Evolutionary conservation across 2,888 invertebrate species (phyloP).

Genomic region (Thereva unica): DNA sequence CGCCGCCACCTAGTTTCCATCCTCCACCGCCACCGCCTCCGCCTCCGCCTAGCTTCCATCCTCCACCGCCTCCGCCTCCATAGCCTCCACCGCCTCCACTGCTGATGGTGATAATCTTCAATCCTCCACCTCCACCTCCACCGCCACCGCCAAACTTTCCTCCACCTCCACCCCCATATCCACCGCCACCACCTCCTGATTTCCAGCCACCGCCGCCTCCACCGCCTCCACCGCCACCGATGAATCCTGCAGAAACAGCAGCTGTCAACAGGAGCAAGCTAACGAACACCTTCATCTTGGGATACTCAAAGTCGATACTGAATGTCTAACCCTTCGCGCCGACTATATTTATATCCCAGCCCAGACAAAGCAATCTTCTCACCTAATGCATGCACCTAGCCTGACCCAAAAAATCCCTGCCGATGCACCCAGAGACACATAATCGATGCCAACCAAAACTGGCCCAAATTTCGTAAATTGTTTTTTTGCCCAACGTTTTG

Average conservation of each 20-base stretch:
- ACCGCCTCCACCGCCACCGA: slow-evolving; percentile 5
- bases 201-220: slow-evolving; percentile 1
- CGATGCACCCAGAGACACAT: too few relatives aligned
- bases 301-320: slow-evolving; percentile 3
- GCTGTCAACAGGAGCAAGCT: slow-evolving; percentile 14
- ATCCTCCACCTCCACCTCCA: slow-evolving; percentile 17
- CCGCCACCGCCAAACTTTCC: slow-evolving; percentile 19
- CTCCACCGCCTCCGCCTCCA: background rate
- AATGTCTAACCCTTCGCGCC: background rate
- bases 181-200: background rate
- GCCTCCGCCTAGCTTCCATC: background rate
- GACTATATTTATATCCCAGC: slow-evolving; percentile 17
- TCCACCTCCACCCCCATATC: slow-evolving; percentile 9
- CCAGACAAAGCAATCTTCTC: too few relatives aligned
- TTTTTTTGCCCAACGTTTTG: too few relatives aligned
- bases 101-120: slow-evolving; percentile 8
- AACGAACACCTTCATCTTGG: slow-evolving; percentile 27
- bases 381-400: too few relatives aligned
- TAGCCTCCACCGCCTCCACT: slow-evolving; percentile 14
- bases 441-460: too few relatives aligned
- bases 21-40: slow-evolving; percentile 5
- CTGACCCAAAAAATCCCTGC: too few relatives aligned
- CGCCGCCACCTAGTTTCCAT: background rate
- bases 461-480: too few relatives aligned
- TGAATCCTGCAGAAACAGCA: slow-evolving; percentile 26